phyloP scores from a whole-genome alignment of 2,113 vertebrate genomes.

The Gobius niger region DNA sequence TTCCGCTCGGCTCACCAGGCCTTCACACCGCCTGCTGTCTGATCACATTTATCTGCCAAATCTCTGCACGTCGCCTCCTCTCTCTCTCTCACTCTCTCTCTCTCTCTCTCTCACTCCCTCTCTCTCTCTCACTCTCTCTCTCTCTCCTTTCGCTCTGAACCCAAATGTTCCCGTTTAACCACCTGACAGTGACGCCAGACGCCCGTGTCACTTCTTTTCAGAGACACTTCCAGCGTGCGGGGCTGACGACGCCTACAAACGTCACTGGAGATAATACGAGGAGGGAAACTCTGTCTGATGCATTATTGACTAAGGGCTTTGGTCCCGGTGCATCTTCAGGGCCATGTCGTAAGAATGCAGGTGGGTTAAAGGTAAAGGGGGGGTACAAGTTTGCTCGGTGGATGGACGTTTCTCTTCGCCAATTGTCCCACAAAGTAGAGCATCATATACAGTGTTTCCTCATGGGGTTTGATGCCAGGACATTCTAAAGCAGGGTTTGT shows the following conservation, averaged over 20 bases:
- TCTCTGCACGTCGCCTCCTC: neutral
- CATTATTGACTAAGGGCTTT: no score
- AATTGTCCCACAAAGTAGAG: no score
- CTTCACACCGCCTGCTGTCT: slow-evolving; percentile 19
- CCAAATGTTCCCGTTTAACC: slow-evolving; percentile 33
- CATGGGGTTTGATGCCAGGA: no score
- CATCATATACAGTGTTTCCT: no score
- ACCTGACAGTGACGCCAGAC: slow-evolving; percentile 30
- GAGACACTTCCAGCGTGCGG: neutral
- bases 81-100: slow-evolving; percentile 13
- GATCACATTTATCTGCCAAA: slow-evolving; percentile 22
- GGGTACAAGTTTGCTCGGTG: no score
- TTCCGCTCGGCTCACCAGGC: slow-evolving; percentile 8
- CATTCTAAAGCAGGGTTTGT: no score
- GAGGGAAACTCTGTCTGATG: neutral
- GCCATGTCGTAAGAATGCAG: no score
- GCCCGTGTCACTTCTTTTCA: slow-evolving; percentile 21
- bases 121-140: slow-evolving; percentile 6
- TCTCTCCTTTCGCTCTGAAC: slow-evolving; percentile 15
- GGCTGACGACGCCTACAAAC: neutral
- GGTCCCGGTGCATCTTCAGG: no score
- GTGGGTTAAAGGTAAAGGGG: no score
- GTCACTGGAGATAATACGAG: neutral
- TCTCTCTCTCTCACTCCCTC: slow-evolving; percentile 8
- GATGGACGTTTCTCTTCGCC: no score